Evolutionary conservation across 2,113 vertebrate genomes (phyloP).

Genomic region (Rhynchopsitta pachyrhyncha): DNA sequence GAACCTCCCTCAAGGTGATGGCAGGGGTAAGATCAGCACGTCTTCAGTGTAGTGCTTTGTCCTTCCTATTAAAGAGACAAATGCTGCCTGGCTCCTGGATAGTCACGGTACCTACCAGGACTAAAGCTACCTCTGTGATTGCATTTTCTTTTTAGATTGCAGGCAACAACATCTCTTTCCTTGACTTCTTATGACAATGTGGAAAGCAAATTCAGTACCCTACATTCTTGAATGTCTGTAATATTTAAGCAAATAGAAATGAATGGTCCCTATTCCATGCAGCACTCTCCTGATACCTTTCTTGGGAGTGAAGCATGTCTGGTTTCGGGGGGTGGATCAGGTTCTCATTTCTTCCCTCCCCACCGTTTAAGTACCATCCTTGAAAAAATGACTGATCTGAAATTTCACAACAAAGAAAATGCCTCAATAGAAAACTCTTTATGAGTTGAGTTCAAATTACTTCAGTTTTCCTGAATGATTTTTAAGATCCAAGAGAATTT

Average conservation of each 20-base stretch:
- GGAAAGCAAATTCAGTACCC: neutral
- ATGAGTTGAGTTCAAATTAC: neutral
- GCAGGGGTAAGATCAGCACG: rapidly evolving
- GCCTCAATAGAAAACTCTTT: neutral
- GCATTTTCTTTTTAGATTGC: neutral
- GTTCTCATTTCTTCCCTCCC: neutral
- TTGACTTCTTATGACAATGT: neutral
- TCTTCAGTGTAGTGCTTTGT: neutral
- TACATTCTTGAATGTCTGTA: neutral
- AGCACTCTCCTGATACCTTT: neutral
- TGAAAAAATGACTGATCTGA: neutral
- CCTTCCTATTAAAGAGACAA: neutral
- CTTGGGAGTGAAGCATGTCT: neutral
- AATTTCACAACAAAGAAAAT: neutral
- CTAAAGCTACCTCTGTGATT: neutral
- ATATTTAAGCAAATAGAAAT: neutral
- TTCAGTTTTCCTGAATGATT: neutral
- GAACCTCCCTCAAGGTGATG: neutral
- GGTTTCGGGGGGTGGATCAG: neutral
- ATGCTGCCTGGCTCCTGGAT: neutral
- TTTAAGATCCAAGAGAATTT: neutral
- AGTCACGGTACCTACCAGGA: too few relatives aligned
- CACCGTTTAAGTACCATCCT: neutral
- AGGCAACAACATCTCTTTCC: neutral
- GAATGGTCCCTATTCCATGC: neutral